Evolutionary conservation across 1,140 invertebrate genomes (phyloP), one percentile per base, ranked within the genome.

Genomic region (Aphelinus atriplicis): DNA sequence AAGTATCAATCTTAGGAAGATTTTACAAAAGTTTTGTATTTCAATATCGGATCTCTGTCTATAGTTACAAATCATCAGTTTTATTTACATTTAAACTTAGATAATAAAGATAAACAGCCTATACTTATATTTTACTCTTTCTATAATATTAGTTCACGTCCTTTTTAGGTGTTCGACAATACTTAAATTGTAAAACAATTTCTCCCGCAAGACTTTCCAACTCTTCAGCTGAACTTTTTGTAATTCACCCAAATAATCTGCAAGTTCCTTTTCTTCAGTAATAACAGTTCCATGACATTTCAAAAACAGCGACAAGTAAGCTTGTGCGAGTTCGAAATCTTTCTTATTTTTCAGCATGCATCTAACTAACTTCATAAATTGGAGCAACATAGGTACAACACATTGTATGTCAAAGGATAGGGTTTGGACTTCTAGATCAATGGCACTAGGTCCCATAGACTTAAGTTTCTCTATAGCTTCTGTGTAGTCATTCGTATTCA

Each of bases 261-360:
- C 84, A 51, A 97, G 84, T 9, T 90, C 85, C 26, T 88, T 79
- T 10, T 91, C 90, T 64, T 90, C 84, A 0, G 91, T 88, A 55
- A 97, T 88, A 9, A 86, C 82, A 61, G 91, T 90, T 2, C 92
- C 92, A 83, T 98, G 96, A 48, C 92, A 90, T 87, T 98, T 97
- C 7, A 99, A 84, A 89, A 98, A 98, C 26, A 98, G 88, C 65
- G 91, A 93, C n/a, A 99, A 89, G 89, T 97, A 98, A 1, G 96
- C 92, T 84, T 98, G 95, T 0, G 93, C 92, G n/a, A 98, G 85
- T 89, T 99, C 97, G 89, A 97, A 98, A 87, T 98, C 91, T 77
- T 85, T 91, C 80, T 95, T 95, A 2, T 89, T 94, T 73, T 91
- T 87, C 1, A 98, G 89, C 87, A 95, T 92, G 70, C 85, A 87